Evolutionary conservation across 2,113 vertebrate genomes (phyloP), one percentile per base, ranked within the genome.

Genomic region (Emydura subglobosa): DNA sequence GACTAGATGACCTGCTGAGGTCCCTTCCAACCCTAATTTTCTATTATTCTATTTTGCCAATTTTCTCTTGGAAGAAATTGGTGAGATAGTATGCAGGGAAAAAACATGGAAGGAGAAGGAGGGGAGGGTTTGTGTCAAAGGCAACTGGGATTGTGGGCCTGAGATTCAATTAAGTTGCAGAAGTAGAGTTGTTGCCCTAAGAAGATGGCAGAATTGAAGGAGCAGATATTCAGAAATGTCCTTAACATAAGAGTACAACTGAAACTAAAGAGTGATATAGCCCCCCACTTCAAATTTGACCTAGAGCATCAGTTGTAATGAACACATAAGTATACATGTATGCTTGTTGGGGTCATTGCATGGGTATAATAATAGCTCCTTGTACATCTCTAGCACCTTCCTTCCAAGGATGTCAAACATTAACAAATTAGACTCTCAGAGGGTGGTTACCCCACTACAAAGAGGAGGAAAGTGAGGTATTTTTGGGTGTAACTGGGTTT

Each of bases 281-380:
- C 1, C 78, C 39, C 22, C 31, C 1, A 0, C 24, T 19, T 61
- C 49, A 53, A 17, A 65, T 65, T 34, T 29, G 19, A 57, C 82
- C 27, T 95, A 8, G 89, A 82, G 50, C 91, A 85, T 13, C 19
- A 92, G 14, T n/a, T 10, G 13, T 84, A 82, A 61, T 50, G 83
- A 85, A 9, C 2, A 31, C 4, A 0, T 55, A 88, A 89, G 25
- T 83, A 55, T 50, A 84, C 82, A 31, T 47, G 88, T 76, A 88
- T 74, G 22, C 44, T 89, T 24, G 59, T 5, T 49, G 44, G 3
- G 72, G 19, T 42, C 68, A 87, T 65, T 47, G 0, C 0, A 3
- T 91, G 11, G 17, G 42, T 88, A 17, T 51, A 74, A 65, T 79
- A 59, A 65, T 82, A 68, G 61, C 61, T 68, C 16, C 34, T 68